Evolutionary conservation across 2,888 invertebrate species (phyloP).

Genomic region (Caenorhabditis panamensis): DNA sequence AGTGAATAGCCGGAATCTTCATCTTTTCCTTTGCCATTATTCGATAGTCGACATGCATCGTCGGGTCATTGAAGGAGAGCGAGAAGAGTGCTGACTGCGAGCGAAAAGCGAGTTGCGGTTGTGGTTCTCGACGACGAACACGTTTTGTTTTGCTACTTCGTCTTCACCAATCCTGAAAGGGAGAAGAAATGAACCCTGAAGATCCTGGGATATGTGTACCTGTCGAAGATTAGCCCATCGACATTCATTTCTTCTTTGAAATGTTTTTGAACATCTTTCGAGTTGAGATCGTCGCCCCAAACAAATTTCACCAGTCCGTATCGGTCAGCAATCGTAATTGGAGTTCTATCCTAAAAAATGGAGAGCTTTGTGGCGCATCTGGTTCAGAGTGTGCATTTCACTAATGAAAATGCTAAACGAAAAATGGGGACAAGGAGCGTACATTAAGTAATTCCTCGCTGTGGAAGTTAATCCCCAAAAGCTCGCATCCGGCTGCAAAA

Average conservation of each 20-base stretch:
- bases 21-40: not conserved
- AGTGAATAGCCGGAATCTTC: slow-evolving; percentile 34
- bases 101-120: slow-evolving; percentile 65
- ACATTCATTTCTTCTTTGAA: slow-evolving; percentile 91
- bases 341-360: slow-evolving; percentile 62
- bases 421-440: slow-evolving; percentile 48
- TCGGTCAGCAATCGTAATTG: slow-evolving; percentile 64
- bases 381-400: too few relatives aligned
- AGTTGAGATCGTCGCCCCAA: slow-evolving; percentile 97
- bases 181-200: not conserved
- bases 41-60: slow-evolving; percentile 60
- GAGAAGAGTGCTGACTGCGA: slow-evolving; percentile 29
- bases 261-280: slow-evolving; percentile 87
- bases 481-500: slow-evolving; percentile 75
- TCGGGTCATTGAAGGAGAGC: slow-evolving; percentile 53
- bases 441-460: slow-evolving; percentile 91
- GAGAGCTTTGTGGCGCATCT: not conserved
- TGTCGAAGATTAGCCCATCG: slow-evolving; percentile 97
- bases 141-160: slow-evolving; percentile 73
- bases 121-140: slow-evolving; percentile 78
- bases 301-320: slow-evolving; percentile 86
- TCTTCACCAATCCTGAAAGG: slow-evolving; percentile 78
- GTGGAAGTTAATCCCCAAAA: slow-evolving; percentile 90
- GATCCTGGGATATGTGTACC: slow-evolving; percentile 82
- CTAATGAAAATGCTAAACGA: too few relatives aligned